Base-by-base conservation (phyloP, 2,797 vertebrate species). In the Lates japonicus region DNA sequence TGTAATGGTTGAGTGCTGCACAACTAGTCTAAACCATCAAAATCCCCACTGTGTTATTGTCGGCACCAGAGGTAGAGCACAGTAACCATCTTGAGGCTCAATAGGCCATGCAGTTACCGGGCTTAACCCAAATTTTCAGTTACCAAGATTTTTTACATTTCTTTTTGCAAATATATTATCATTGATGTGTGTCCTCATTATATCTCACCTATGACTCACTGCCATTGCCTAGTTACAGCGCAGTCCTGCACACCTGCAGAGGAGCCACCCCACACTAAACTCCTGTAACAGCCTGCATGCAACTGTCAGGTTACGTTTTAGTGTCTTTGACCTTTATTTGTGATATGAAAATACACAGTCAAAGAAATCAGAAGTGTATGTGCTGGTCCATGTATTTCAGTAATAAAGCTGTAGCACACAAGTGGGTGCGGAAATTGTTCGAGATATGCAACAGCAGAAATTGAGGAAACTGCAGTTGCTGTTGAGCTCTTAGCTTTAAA, bases 1-100 rank as follows among this genome's bases (percentile, higher is more conserved):
- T 29, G 63, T 37, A 77, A 57, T 20, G 17, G 20, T 35, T 66
- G 37, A 60, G 54, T 59, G 31, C 16, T 19, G 41, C 16, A 33
- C 55, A 54, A 12, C 60, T 49, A 14, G 17, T 59, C 19, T 7
- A 54, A 67, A 49, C 42, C 44, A 29, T 72, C 42, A 58, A 48
- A 59, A 69, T 60, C 63, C 52, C 33, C 31, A 61, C 55, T 37
- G 57, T 71, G 66, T 52, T 63, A 44, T n/a, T 33, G 61, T 75
- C 11, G 4, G 16, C 33, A n/a, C 37, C 19, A 25, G 49, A 35
- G 35, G 48, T 49, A 29, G 51, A 58, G 19, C 39, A 29, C 25
- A 29, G 25, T 29, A 29, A 29, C 25, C 25, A 29, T 29, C 25
- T 29, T 29, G 25, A 1, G 25, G 25, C 25, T 29, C 25, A 29